Evolutionary conservation across 1,140 invertebrate species (phyloP), one percentile per base, ranked within the genome.

Genomic region (Temnothorax nylanderi): DNA sequence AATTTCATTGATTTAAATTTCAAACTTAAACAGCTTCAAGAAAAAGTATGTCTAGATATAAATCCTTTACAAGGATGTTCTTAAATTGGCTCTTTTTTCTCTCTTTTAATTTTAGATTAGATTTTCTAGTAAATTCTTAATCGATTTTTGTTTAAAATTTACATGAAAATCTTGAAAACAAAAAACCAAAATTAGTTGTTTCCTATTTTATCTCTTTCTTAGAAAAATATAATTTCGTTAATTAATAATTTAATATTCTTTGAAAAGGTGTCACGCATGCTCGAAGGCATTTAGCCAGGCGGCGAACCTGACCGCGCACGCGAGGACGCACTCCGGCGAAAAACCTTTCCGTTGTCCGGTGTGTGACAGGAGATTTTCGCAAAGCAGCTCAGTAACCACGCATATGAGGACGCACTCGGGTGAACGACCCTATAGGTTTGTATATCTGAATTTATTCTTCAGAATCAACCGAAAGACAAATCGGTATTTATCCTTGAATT

Each of bases 391-490:
- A 92, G 98, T 99, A 37, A 99, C 99, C 86, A 98, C 99, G 87
- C 99, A 99, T 94, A 99, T 99, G 88, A 96, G 99, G 72, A 99
- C 99, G 0, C 99, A 99, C 95, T 98, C 98, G 0, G 99, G 99
- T 0, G 99, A 99, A 95, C 97, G 99, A 92, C 99, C 99, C 0
- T 99, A 99, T 95, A 96, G 98, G 94, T 96, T 89, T 88, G 75
- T 88, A 49, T 13, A 37, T 18, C 1, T n/a, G 0, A 26, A 78
- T 26, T 0, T 41, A 21, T 18, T 37, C 6, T 54, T 51, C 13
- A 41, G 2, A 71, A 11, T 26, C 2, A 21, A 60, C 3, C 2
- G 32, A 54, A 72, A 10, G 2, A 37, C 1, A 72, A 49, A 72
- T 51, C n/a, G 4, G 10, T 18, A 62, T 62, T 62, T 18, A 62